Evolutionary conservation across 2,113 vertebrate species (phyloP), one percentile per base, ranked within the genome.

Genomic region (Myrmecophaga tridactyla): DNA sequence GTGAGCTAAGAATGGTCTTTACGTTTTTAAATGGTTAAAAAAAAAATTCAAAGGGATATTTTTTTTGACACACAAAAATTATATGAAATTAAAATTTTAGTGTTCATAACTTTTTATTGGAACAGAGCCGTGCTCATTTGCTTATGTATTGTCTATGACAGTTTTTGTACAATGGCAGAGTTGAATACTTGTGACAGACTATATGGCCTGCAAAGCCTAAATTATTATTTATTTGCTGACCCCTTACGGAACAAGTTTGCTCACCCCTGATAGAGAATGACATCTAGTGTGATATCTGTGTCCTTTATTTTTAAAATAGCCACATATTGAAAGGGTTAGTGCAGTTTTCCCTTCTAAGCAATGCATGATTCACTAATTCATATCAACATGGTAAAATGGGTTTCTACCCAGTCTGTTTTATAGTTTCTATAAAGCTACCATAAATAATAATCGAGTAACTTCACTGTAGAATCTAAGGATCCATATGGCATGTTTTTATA

Each of bases 311-410:
- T 31, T 7, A 87, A 39, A 75, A 41, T 67, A 81, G 60, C 63
- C 43, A 9, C 36, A 29, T 62, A 2, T 10, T 58, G 43, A 29
- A 39, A 82, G 75, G 51, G 31, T 60, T 39, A 34, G 51, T 3
- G 36, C 41, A 29, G 25, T 56, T 70, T 73, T 20, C 17, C 6
- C 65, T 31, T 46, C 51, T 39, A 6, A 56, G 76, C 4, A 62
- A 65, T 46, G 6, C 0, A 7, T 53, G 39, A 23, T 20, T 62
- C 6, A 13, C 17, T 21, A 48, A 34, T 23, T 69, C 7, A n/a
- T n/a, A n/a, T 15, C 1, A 36, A 4, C 0, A 0, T 46, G 9
- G 10, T 12, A 5, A 82, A 15, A 8, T 53, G 48, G 0, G 1
- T 36, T 53, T 76, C 23, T 60, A n/a, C 78, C 31, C n/a, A 14